These are phyloP conservation scores for Altica lythri DNA, from an alignment of 2,888 invertebrate genomes.

Conservation along the genomic window DNA sequence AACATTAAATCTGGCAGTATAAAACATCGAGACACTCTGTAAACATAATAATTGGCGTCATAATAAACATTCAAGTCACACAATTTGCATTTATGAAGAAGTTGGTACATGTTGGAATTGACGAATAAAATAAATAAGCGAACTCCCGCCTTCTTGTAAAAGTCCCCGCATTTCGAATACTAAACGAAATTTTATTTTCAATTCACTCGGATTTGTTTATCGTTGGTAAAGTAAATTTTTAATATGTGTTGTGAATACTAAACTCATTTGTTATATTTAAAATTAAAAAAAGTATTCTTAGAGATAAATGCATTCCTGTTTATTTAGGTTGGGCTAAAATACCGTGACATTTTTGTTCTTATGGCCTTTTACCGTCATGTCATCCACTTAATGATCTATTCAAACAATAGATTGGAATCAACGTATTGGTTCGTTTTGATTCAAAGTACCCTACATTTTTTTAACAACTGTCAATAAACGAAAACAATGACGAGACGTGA, in stretches of 20 bases:
- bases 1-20: too few relatives aligned
- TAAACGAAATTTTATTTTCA: conserved; percentile 9
- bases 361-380: conserved; percentile 5
- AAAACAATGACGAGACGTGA: conserved; percentile 23
- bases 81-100: conserved; percentile 33
- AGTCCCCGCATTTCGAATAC: conserved; percentile 9
- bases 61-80: conserved; percentile 34
- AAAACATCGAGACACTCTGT: background rate
- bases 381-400: conserved; percentile 14
- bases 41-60: background rate
- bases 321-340: background rate
- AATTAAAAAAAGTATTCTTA: too few relatives aligned
- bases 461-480: conserved; percentile 11
- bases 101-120: conserved; percentile 20
- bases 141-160: conserved; percentile 5
- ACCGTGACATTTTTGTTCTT: background rate
- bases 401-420: conserved; percentile 15
- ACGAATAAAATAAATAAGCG: conserved; percentile 29
- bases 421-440: background rate
- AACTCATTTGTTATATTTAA: too few relatives aligned
- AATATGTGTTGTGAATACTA: background rate
- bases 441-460: background rate
- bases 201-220: too few relatives aligned
- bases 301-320: background rate
- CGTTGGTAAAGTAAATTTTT: too few relatives aligned